phyloP scores from a whole-genome alignment of 2,797 vertebrate genomes.

The Darevskia mixta region DNA sequence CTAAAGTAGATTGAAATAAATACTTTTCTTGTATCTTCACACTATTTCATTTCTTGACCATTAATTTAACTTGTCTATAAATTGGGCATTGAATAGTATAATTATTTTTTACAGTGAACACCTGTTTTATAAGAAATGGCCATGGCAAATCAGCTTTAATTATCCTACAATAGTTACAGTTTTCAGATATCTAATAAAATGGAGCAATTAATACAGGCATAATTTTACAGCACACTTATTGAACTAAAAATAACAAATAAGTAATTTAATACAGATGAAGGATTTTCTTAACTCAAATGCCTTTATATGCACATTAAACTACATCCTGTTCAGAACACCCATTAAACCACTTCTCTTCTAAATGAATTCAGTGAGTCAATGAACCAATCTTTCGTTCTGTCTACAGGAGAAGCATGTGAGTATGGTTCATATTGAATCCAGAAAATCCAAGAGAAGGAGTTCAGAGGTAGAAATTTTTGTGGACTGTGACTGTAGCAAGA shows the following conservation, averaged over 20 bases:
- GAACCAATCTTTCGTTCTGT: slow-evolving; percentile 46
- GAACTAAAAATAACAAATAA: neutral
- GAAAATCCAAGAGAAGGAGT: slow-evolving; percentile 84
- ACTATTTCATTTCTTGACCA: neutral
- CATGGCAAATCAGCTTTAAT: slow-evolving; percentile 32
- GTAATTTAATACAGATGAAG: neutral
- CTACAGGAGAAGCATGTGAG: slow-evolving; percentile 92
- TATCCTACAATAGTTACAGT: neutral
- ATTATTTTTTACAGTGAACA: neutral
- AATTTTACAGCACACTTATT: slow-evolving; percentile 5
- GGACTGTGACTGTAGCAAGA: slow-evolving; percentile 91
- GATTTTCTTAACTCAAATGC: neutral
- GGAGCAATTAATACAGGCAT: slow-evolving; percentile 14
- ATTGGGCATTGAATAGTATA: neutral
- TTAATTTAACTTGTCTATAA: slow-evolving; percentile 1
- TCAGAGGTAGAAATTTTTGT: slow-evolving; percentile 95
- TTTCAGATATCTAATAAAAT: neutral
- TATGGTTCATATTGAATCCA: slow-evolving; percentile 95
- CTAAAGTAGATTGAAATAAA: slow-evolving; percentile 18
- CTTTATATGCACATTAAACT: no score
- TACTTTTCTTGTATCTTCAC: neutral
- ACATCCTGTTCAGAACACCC: no score
- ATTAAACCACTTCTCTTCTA: slow-evolving; percentile 1
- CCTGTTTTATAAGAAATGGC: neutral
- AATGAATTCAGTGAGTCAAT: neutral